phyloP scores from a whole-genome alignment of 2,797 vertebrate species.

The Gambelia wislizenii region DNA sequence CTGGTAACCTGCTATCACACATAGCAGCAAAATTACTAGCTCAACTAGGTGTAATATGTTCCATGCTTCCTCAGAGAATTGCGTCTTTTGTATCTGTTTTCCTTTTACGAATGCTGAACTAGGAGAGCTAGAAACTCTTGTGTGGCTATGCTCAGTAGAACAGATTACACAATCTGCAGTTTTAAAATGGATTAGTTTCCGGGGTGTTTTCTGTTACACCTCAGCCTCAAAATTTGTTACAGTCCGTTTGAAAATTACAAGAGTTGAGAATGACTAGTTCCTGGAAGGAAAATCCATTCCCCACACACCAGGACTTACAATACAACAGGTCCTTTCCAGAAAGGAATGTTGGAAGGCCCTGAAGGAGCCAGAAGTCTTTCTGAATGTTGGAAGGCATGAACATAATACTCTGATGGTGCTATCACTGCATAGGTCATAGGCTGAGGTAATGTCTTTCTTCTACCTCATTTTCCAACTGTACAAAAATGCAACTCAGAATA shows the following conservation, averaged over 20 bases:
- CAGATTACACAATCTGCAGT: background rate
- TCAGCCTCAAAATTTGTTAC: background rate
- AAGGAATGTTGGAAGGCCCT: background rate
- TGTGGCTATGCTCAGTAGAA: background rate
- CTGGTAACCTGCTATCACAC: background rate
- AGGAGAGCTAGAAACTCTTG: background rate
- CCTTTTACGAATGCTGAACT: background rate
- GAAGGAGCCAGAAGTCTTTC: background rate
- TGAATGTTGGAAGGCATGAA: background rate
- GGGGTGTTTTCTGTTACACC: background rate
- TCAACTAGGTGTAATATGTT: background rate
- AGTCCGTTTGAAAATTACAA: background rate
- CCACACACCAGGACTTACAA: background rate
- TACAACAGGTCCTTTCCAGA: background rate
- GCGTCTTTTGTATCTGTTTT: background rate
- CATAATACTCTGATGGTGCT: background rate
- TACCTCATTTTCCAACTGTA: constrained; percentile 19
- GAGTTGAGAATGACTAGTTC: background rate
- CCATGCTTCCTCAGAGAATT: background rate
- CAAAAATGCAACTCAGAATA: constrained; percentile 24
- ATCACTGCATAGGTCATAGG: background rate
- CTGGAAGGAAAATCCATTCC: background rate
- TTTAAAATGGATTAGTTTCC: background rate
- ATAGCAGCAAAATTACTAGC: background rate
- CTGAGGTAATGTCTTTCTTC: background rate